Base-by-base conservation (phyloP, 2,888 invertebrate genomes). In the Iselma pallidipennis region DNA sequence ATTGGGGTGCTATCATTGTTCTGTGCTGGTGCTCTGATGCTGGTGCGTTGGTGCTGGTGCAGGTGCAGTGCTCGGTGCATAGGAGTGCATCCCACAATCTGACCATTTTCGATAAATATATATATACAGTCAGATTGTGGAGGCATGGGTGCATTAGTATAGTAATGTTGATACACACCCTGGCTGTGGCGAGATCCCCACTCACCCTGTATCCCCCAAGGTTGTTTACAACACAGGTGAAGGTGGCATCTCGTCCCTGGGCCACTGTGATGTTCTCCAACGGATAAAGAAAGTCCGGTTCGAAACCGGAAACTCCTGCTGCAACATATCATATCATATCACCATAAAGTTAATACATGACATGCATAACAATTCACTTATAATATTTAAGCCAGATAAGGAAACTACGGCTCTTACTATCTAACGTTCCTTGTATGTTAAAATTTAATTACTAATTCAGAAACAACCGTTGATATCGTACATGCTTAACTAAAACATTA, bases 131-230 rank as follows among this genome's bases (percentile, higher is more conserved):
- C 73, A 74, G 66, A 69, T 72, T 73, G 69, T 67, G 63, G 71
- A 66, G 65, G 68, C 67, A 61, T 73, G 73, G 72, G 76, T 77
- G 78, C 77, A 74, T 74, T 71, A 64, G 57, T 64, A 64, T 63
- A 65, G 61, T 72, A 71, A 68, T 71, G 74, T 74, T 69, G 69
- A 89, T 91, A 91, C 91, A 90, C 91, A 91, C 91, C 91, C 91
- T 90, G 86, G 90, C 89, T 82, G 88, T 89, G 85, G 89, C 86
- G 86, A 88, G 86, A 85, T 91, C 91, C 86, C 91, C 91, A 93
- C 93, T 94, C 93, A 95, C 95, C 91, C 91, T 90, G 86, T 91
- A 88, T 74, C 87, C 86, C 74, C 87, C 87, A 80, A 92, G 88
- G 86, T 92, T 91, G 85, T 91, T 91, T 78, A 92, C 92, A 79